phyloP scores from a whole-genome alignment of 2,113 vertebrate genomes.

The Chionis minor region DNA sequence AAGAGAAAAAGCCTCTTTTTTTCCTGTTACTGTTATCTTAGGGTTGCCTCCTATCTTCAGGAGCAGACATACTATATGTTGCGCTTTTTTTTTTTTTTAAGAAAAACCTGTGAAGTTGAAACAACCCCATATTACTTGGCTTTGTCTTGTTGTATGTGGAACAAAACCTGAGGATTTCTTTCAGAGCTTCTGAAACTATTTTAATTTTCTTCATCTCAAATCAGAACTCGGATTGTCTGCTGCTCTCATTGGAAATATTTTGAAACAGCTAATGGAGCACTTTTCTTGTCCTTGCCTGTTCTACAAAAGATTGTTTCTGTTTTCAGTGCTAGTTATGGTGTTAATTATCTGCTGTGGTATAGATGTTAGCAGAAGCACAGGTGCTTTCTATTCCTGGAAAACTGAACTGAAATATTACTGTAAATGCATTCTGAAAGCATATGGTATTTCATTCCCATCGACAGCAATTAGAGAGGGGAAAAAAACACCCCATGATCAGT shows the following conservation, averaged over 20 bases:
- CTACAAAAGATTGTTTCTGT: background rate
- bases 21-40: background rate
- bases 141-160: background rate
- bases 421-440: background rate
- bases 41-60: background rate
- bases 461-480: background rate
- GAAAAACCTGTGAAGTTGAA: background rate
- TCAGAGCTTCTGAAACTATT: background rate
- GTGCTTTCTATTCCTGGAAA: background rate
- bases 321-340: background rate
- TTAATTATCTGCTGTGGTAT: background rate
- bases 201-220: background rate
- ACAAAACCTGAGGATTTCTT: background rate
- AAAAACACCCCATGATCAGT: background rate
- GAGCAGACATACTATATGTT: background rate
- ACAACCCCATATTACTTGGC: background rate
- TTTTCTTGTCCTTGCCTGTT: background rate
- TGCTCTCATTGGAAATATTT: background rate
- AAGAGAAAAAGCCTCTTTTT: background rate
- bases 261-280: background rate
- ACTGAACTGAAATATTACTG: background rate
- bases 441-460: background rate
- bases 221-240: background rate
- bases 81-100: background rate
- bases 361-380: background rate